Percentiles rank a stretch among this genome's conserved stretches.
Conservation (phyloP, 2,113 vertebrate genomes). For the Triplophysa dalaica region DNA sequence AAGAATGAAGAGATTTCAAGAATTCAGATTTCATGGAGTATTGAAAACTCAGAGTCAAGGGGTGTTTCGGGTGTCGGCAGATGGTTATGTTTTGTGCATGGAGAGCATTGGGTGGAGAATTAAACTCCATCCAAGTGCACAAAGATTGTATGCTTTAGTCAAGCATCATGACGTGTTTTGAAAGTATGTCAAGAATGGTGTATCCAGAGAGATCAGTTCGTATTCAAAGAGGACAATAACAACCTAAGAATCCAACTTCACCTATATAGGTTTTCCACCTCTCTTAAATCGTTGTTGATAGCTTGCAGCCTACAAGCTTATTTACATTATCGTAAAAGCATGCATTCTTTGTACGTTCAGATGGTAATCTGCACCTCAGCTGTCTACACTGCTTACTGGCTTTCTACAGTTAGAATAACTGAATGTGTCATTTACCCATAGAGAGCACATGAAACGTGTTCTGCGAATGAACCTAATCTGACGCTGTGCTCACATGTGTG, state of each 20-base stretch:
- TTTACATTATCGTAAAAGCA: background rate
- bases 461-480: constrained; percentile 26
- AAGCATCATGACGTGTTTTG: constrained; percentile 11
- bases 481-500: background rate
- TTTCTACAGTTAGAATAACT: constrained; percentile 31
- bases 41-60: background rate
- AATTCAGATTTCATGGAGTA: background rate
- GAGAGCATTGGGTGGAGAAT: constrained; percentile 29
- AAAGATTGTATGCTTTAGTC: constrained; percentile 5
- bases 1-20: background rate
- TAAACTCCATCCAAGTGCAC: constrained; percentile 24
- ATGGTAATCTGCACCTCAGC: background rate
- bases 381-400: background rate
- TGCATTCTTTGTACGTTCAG: background rate
- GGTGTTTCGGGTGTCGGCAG: background rate
- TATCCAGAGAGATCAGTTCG: constrained; percentile 31
- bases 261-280: background rate
- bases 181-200: constrained; percentile 21
- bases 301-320: background rate
- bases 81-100: constrained; percentile 55
- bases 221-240: background rate
- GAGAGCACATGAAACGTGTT: background rate
- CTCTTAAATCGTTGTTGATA: constrained; percentile 8
- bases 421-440: constrained; percentile 36
- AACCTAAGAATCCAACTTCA: background rate